Evolutionary conservation across 2,888 invertebrate species (phyloP).

Genomic region (Bugulina stolonifera): DNA sequence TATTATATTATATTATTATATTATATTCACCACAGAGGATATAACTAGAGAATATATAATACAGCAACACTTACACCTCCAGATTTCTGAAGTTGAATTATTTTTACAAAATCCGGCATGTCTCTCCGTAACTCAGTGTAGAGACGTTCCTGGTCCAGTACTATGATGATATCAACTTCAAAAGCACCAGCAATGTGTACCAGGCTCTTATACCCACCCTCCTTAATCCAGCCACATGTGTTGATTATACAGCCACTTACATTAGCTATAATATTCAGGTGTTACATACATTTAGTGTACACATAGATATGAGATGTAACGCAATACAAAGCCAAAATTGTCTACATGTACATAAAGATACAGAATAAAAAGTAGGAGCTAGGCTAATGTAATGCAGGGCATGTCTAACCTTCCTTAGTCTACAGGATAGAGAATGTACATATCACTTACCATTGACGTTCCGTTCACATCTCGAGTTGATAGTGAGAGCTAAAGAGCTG

Average conservation of each 20-base stretch:
- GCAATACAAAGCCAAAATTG: too few species aligned
- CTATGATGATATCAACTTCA: conserved; percentile 87
- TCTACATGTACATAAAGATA: too few species aligned
- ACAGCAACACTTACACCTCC: conserved; percentile 71
- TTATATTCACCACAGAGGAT: too few species aligned
- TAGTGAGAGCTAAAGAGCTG: conserved; percentile 76
- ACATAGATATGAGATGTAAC: too few species aligned
- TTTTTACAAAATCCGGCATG: conserved; percentile 86
- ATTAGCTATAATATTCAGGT: conserved; percentile 40
- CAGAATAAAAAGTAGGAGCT: too few species aligned
- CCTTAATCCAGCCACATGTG: conserved; percentile 96
- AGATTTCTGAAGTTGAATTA: conserved; percentile 86
- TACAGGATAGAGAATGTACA: too few species aligned
- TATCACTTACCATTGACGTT: conserved; percentile 80
- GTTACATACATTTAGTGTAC: not conserved
- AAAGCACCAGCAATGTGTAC: conserved; percentile 85
- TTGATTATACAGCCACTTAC: conserved; percentile 81
- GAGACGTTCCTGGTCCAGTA: conserved; percentile 89
- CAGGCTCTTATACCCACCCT: conserved; percentile 77
- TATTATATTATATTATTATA: too few species aligned
- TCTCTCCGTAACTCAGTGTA: conserved; percentile 89
- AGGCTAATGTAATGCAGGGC: too few species aligned
- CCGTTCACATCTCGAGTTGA: conserved; percentile 67
- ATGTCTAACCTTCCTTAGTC: too few species aligned
- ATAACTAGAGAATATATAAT: too few species aligned